Evolutionary conservation across 2,888 invertebrate species (phyloP), one percentile per base, ranked within the genome.

Genomic region (Cosmia pyralina): DNA sequence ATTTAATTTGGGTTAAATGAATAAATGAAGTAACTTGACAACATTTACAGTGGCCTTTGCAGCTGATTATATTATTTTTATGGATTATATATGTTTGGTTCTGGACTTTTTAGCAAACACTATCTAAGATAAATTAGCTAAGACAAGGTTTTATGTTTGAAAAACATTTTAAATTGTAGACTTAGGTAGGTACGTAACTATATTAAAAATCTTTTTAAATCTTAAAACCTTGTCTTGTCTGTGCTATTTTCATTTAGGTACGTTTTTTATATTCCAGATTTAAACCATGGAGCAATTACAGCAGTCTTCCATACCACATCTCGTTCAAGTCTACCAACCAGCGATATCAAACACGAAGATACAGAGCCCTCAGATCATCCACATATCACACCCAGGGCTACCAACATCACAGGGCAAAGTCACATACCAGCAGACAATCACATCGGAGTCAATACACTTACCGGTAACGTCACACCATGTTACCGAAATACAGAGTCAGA

Each of bases 311-410:
- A 91, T 95, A 72, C 93, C 95, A 0, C 95, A 95, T 75, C 90
- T 95, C 22, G 92, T 95, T 6, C 95, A 94, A 84, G 92, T 95
- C 0, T 95, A 93, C 79, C 93, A 94, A 79, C 92, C 93, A 0
- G 82, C 93, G 0, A 85, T 89, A 6, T 81, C 90, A 0, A 88
- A 85, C 53, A 65, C 89, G 0, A 92, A 92, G 71, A 84, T 92
- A 15, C 90, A 90, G 66, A 93, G 88, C 65, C 88, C 92, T 15
- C 93, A 92, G 69, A 90, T 93, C 50, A 92, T 95, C 63, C 90
- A 94, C 78, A 89, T 93, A 60, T 83, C 93, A 0, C 95, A 95
- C 62, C 93, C 93, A 2, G 88, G 91, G 0, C 74, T 94, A 0
- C 90, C 92, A 71, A 84, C 91, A 2, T 86, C 93, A 2, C 93